Conservation (phyloP, 2,888 invertebrate species). For the Pyrrhia umbra region DNA sequence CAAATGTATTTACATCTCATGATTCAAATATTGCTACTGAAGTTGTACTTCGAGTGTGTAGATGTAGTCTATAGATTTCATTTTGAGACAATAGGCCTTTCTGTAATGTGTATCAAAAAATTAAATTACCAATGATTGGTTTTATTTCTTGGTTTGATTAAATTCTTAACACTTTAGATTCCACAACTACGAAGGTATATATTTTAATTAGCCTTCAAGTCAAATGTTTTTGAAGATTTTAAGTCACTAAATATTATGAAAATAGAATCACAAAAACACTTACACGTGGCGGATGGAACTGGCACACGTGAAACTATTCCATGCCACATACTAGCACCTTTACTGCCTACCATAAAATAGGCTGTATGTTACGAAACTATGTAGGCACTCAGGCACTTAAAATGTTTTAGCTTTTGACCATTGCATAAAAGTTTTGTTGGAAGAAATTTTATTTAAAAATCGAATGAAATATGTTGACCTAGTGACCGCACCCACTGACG, state of each 20-base stretch:
- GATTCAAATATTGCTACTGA: background rate
- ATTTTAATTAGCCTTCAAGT: no score
- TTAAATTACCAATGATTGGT: no score
- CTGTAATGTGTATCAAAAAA: no score
- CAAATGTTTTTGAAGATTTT: no score
- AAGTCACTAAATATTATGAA: background rate
- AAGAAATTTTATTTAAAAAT: background rate
- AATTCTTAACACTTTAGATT: no score
- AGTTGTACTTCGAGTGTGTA: no score
- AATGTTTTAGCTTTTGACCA: conserved; percentile 1
- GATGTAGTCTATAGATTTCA: no score
- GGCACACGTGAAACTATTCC: conserved; percentile 23
- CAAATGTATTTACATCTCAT: background rate
- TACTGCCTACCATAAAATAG: conserved; percentile 16
- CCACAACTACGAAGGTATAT: no score
- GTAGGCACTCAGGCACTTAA: conserved; percentile 14
- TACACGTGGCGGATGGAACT: background rate
- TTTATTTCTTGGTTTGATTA: no score
- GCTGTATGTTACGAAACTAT: conserved; percentile 6
- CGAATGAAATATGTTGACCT: background rate
- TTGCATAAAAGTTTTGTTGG: background rate
- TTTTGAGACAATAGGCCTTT: no score
- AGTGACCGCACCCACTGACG: background rate
- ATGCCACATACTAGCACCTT: background rate
- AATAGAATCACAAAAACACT: background rate